These are phyloP conservation scores for Rhabditophanes sp. DNA, from an alignment of 2,888 invertebrate species.

Conservation along the genomic window DNA sequence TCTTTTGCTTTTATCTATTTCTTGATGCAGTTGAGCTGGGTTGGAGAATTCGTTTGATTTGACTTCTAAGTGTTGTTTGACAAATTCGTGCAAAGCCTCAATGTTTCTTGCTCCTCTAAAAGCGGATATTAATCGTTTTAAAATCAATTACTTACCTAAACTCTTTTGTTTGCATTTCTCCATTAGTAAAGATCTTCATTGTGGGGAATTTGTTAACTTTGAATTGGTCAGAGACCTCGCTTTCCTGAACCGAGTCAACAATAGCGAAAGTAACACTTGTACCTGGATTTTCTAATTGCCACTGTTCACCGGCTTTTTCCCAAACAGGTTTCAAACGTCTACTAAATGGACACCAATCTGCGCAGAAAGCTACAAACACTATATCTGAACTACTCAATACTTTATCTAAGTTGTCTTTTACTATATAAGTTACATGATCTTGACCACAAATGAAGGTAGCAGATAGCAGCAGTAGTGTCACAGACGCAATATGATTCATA, in stretches of 20 bases:
- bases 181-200: constrained; percentile 58
- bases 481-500: too few species aligned
- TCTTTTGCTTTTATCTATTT: constrained; percentile 28
- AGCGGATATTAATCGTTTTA: background rate
- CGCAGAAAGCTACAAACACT: constrained; percentile 95
- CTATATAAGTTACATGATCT: too few species aligned
- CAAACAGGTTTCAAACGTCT: constrained; percentile 86
- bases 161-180: constrained; percentile 48
- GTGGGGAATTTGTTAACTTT: constrained; percentile 97
- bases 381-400: too few species aligned
- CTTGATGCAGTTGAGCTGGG: constrained; percentile 19
- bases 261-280: constrained; percentile 33
- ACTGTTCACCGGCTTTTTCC: constrained; percentile 79
- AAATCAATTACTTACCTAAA: constrained; percentile 37
- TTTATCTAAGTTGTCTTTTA: too few species aligned
- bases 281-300: constrained; percentile 45
- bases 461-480: too few species aligned
- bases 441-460: too few species aligned
- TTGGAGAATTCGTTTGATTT: constrained; percentile 62
- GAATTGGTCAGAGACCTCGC: constrained; percentile 68
- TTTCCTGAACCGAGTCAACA: constrained; percentile 34
- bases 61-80: constrained; percentile 72
- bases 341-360: constrained; percentile 98
- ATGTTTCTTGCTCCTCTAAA: constrained; percentile 55
- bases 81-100: constrained; percentile 73